Conservation (phyloP, 2,113 vertebrate species). For the Ceuthmochares aereus region DNA sequence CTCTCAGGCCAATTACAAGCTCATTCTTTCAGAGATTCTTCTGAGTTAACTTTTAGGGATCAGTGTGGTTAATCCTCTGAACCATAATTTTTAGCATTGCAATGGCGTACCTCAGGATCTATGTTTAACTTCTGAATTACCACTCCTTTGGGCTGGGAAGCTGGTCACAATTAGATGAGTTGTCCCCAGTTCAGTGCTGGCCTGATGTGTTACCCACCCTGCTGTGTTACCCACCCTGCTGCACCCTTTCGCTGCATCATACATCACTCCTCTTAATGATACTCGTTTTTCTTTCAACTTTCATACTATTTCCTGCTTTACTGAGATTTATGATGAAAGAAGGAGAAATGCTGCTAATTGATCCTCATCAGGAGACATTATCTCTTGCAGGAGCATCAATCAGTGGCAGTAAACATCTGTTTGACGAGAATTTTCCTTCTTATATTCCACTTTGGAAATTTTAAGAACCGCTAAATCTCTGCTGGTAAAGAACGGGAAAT, state of each 20-base stretch:
- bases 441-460: background rate
- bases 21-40: background rate
- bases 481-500: background rate
- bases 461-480: background rate
- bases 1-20: background rate
- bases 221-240: background rate
- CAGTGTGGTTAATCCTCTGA: background rate
- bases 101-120: background rate
- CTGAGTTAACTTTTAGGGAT: slow-evolving; percentile 6
- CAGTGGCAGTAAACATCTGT: background rate
- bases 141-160: slow-evolving; percentile 28
- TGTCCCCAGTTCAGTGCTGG: background rate
- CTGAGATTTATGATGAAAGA: slow-evolving; percentile 26
- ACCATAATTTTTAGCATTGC: background rate
- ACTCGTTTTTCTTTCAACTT: slow-evolving; percentile 36
- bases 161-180: slow-evolving; percentile 28
- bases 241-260: slow-evolving; percentile 20
- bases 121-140: slow-evolving; percentile 11
- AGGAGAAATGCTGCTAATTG: slow-evolving; percentile 4
- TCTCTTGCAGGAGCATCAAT: background rate
- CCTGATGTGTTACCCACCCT: background rate
- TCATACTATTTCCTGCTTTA: slow-evolving; percentile 23
- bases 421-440: background rate
- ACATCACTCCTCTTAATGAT: slow-evolving; percentile 8
- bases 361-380: slow-evolving; percentile 28